phyloP scores from a whole-genome alignment of 2,797 vertebrate genomes.

The Coregonus suidteri region DNA sequence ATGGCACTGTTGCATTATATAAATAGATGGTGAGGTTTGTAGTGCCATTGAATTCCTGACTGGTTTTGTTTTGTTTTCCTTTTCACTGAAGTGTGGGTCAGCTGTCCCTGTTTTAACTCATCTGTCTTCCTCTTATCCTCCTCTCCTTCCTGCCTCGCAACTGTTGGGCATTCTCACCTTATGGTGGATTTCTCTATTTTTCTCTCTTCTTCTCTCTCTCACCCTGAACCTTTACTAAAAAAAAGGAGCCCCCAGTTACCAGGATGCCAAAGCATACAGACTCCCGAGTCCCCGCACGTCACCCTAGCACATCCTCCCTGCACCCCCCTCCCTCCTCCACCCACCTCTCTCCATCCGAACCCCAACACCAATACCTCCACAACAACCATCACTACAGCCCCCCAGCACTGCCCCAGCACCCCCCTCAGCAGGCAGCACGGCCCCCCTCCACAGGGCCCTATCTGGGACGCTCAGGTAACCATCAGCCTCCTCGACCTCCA shows the following conservation, averaged over 20 bases:
- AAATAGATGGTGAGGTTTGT: not conserved
- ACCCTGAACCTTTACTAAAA: slow-evolving; percentile 17
- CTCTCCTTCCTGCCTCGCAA: slow-evolving; percentile 35
- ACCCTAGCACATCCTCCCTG: slow-evolving; percentile 77
- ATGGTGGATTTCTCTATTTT: slow-evolving; percentile 27
- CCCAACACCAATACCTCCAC: slow-evolving; percentile 26
- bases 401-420: slow-evolving; percentile 57
- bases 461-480: slow-evolving; percentile 70
- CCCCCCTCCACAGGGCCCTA: slow-evolving; percentile 37
- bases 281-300: slow-evolving; percentile 28
- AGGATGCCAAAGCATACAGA: slow-evolving; percentile 54
- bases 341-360: slow-evolving; percentile 73
- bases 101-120: slow-evolving; percentile 48
- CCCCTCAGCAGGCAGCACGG: slow-evolving; percentile 42
- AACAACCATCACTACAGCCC: slow-evolving; percentile 57
- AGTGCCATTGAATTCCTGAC: not conserved
- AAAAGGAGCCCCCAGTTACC: slow-evolving; percentile 60
- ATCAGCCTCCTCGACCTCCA: slow-evolving; percentile 12
- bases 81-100: too few relatives aligned
- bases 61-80: slow-evolving; percentile 13
- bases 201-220: slow-evolving; percentile 51
- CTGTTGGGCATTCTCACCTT: not conserved
- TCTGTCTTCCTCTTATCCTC: slow-evolving; percentile 57
- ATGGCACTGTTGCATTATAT: not conserved
- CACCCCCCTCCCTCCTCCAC: slow-evolving; percentile 80